Base-by-base conservation (phyloP, 2,113 vertebrate genomes). In the Ornithorhynchus anatinus region DNA sequence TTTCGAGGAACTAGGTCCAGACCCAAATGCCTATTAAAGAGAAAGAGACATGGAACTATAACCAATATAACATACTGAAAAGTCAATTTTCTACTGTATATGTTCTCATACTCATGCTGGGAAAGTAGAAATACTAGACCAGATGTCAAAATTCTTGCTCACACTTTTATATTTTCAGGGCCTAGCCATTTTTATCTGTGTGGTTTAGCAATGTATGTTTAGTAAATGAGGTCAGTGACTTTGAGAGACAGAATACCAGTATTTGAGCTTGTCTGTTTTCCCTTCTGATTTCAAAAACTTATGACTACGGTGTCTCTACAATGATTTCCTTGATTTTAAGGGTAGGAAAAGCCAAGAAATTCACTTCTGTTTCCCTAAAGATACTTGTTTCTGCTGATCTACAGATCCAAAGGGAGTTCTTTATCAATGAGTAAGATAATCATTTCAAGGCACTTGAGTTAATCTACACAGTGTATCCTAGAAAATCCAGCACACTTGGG, bases 1-100 rank as follows among this genome's bases (percentile, higher is more conserved):
- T 98, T 99, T 53, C 97, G 96, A 76, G 97, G 97, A 60, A 99
- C 96, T 60, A 99, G 94, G 88, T 99, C 97, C 71, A 99, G 89
- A 62, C 97, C 97, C 72, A 99, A 91, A 84, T 99, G 97, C 69
- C 97, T 99, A 89, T 58, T 57, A 87, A 58, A 84, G 27, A 90
- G 48, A 88, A 85, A 78, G 48, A 65, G 3, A 42, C 37, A 76
- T 45, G 35, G 5, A 52, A 44, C 25, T 50, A 43, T 0, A 45
- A 2, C 87, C 14, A 89, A 73, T 3, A 42, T 14, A 2, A 17
- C 11, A 35, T 0, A 1, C 20, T 23, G 10, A 7, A 12, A 25
- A n/a, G 45, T 5, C 9, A 14, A 10, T 43, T 16, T 43, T 4
- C 57, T 72, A 47, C 15, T 36, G 15, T n/a, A 0, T 0, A 5